Percentiles rank a stretch among this genome's conserved stretches.
These are phyloP conservation scores for Coelogynopora nodosa DNA, from an alignment of 2,888 invertebrate species.

Conservation along the genomic window DNA sequence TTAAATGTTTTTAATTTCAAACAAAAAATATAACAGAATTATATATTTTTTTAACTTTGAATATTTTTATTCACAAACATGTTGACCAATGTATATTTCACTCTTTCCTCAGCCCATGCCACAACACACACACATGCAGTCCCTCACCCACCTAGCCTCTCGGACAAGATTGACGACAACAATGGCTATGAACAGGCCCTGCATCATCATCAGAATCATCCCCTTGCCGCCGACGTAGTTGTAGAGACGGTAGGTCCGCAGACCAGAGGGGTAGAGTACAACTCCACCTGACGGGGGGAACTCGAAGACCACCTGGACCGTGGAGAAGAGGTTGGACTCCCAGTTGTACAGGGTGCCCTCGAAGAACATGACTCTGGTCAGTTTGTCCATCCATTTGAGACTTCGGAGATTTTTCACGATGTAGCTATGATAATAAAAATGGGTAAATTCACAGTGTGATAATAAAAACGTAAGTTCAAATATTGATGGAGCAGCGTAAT, in stretches of 20 bases:
- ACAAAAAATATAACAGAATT: too few relatives aligned
- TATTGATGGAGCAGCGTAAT: too few relatives aligned
- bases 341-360: conserved; percentile 54
- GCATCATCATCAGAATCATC: conserved; percentile 39
- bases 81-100: too few relatives aligned
- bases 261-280: conserved; percentile 48
- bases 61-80: too few relatives aligned
- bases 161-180: conserved; percentile 33
- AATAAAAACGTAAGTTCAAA: too few relatives aligned
- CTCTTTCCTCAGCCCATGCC: too few relatives aligned
- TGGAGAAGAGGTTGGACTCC: conserved; percentile 53
- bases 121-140: too few relatives aligned
- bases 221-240: conserved; percentile 37
- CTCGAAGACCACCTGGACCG: conserved; percentile 52
- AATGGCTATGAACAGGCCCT: conserved; percentile 29
- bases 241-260: conserved; percentile 41
- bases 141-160: conserved; percentile 1
- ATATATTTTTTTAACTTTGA: too few relatives aligned
- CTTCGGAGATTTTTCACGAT: conserved; percentile 50
- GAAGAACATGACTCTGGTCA: conserved; percentile 53
- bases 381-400: conserved; percentile 52
- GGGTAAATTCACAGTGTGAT: too few relatives aligned
- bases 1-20: too few relatives aligned
- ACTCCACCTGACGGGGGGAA: conserved; percentile 54
- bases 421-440: conserved; percentile 45